Percentiles rank a stretch among this genome's conserved stretches.
phyloP scores from a whole-genome alignment of 2,797 vertebrate species.

The Gymnothorax javanicus region DNA sequence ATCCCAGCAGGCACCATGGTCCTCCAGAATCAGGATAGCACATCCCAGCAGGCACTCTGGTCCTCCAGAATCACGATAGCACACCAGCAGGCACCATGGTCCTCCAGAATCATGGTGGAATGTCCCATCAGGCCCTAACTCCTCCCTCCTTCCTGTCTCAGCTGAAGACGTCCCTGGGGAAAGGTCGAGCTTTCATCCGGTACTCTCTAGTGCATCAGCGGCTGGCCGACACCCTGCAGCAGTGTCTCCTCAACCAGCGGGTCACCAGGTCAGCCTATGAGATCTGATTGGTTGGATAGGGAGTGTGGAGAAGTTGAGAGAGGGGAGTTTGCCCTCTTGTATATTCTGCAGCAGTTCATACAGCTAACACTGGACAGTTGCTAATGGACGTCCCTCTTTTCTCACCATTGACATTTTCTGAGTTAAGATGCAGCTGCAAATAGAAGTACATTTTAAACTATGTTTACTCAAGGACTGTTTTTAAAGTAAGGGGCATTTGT shows the following conservation, averaged over 20 bases:
- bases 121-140: not conserved
- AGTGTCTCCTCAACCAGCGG: constrained; percentile 91
- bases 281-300: not conserved
- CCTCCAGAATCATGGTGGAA: not conserved
- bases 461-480: not conserved
- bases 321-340: not conserved
- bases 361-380: not conserved
- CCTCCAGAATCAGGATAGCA: too few species aligned
- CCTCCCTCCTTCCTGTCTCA: constrained; percentile 48
- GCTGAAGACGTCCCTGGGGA: constrained; percentile 92
- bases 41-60: not conserved
- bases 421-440: not conserved
- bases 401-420: not conserved
- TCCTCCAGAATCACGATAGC: not conserved
- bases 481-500: too few species aligned
- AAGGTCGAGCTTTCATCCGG: constrained; percentile 91
- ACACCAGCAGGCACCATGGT: not conserved
- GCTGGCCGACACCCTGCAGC: constrained; percentile 92
- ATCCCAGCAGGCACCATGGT: too few species aligned
- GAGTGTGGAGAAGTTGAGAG: not conserved
- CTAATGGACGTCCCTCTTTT: not conserved
- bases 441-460: not conserved
- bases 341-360: not conserved
- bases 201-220: constrained; percentile 95
- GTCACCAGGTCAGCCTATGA: constrained; percentile 81